Evolutionary conservation across 2,888 invertebrate genomes (phyloP).

Genomic region (Priocnemis perturbator): DNA sequence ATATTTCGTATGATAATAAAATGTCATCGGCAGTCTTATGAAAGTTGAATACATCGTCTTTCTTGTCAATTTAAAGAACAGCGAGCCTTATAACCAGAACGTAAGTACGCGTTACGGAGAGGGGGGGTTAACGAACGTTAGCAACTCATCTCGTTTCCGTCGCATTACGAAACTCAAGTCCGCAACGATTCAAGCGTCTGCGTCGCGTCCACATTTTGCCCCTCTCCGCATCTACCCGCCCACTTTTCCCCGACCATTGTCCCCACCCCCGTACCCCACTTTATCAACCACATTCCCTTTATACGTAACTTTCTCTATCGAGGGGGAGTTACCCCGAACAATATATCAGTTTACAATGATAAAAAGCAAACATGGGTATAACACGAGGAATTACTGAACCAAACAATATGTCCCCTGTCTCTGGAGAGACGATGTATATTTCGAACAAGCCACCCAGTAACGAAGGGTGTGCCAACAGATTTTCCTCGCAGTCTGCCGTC

Average conservation of each 20-base stretch:
- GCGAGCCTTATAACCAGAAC: background rate
- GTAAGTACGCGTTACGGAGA: background rate
- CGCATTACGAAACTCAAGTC: slow-evolving; percentile 46
- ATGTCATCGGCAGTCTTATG: no score
- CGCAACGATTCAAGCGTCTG: slow-evolving; percentile 21
- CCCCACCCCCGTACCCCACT: slow-evolving; percentile 26
- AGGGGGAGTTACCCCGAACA: slow-evolving; percentile 65
- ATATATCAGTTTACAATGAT: slow-evolving; percentile 72
- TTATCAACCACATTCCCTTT: slow-evolving; percentile 3
- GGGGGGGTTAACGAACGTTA: slow-evolving; percentile 22
- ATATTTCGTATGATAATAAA: no score
- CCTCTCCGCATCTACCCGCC: slow-evolving; percentile 32
- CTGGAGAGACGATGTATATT: slow-evolving; percentile 62
- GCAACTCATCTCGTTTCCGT: slow-evolving; percentile 52
- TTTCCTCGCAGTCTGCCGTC: slow-evolving; percentile 41
- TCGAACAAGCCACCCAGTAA: slow-evolving; percentile 51
- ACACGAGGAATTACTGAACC: slow-evolving; percentile 71
- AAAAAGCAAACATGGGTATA: slow-evolving; percentile 72
- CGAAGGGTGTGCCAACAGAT: slow-evolving; percentile 48
- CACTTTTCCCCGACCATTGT: slow-evolving; percentile 5
- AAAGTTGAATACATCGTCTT: no score
- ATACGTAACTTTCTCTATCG: slow-evolving; percentile 41
- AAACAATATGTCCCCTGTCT: slow-evolving; percentile 71
- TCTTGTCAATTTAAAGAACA: background rate
- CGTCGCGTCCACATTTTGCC: slow-evolving; percentile 17